Base-by-base conservation (phyloP, 2,888 invertebrate genomes). In the Parochlus steinenii region DNA sequence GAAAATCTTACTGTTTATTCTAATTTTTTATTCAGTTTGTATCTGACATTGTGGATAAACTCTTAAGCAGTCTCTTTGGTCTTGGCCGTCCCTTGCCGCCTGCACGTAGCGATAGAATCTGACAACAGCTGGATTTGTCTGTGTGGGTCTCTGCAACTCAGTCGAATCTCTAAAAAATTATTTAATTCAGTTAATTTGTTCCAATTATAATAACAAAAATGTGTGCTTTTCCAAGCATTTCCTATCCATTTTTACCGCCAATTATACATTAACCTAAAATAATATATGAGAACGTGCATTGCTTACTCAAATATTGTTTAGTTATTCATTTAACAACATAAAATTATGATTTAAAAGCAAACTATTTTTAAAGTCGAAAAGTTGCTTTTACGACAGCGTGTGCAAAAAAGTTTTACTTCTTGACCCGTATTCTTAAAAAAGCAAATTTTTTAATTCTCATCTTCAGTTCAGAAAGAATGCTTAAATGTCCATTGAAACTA, bases 71-170 rank as follows among this genome's bases (percentile, higher is more conserved):
- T 85, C 79, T 43, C 74, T 73, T 46, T 74, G 71, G 44, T 83
- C 81, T 52, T 85, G 83, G 0, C 85, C 85, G 47, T 81, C 75
- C 45, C 83, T 68, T 1, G 85, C 85, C 0, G 85, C 80, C 51
- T 75, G 76, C 4, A 85, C 71, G 48, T 82, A 80, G 48, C 70
- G 67, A 58, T 79, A 78, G 57, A 83, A 85, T 39, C 74, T 64
- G 17, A 76, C 56, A 14, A 81, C 80, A 39, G 74, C 74, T 43
- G 66, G 64, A 55, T 80, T 82, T 39, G 71, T 71, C 37, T 59
- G 52, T 3, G 67, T 65, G 10, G 75, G 74, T 41, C 73, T 73
- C 27, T 77, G 67, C 17, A 83, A 61, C 49, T 83, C 83, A 41
- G 61, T 68, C 2, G 77, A 71, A 47, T 83, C 82, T 48, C 85